Evolutionary conservation across 2,888 invertebrate species (phyloP).

Genomic region (Pharmacophagus antenor): DNA sequence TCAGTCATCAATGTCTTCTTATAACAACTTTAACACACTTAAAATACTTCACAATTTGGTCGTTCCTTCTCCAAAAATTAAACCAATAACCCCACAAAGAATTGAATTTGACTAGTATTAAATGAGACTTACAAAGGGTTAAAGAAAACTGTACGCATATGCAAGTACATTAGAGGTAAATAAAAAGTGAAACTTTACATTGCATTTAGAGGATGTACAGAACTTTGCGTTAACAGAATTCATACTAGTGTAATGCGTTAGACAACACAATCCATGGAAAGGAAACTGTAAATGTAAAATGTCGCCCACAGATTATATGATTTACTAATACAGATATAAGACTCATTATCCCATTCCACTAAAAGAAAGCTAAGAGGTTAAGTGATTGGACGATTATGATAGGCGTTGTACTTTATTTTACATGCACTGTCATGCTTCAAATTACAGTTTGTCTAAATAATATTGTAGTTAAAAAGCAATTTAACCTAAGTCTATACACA

Average conservation of each 20-base stretch:
- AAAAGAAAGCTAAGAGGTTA: slow-evolving; percentile 28
- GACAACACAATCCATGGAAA: slow-evolving; percentile 76
- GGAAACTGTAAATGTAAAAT: slow-evolving; percentile 50
- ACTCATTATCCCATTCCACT: slow-evolving; percentile 26
- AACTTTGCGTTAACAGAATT: slow-evolving; percentile 7
- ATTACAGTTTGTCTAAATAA: neutral
- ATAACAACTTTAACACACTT: too few relatives aligned
- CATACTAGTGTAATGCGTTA: slow-evolving; percentile 28
- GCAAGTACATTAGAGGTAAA: neutral
- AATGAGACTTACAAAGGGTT: neutral
- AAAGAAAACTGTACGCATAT: neutral
- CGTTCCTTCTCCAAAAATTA: too few relatives aligned
- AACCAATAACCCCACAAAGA: too few relatives aligned
- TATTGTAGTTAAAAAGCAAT: neutral
- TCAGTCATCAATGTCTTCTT: too few relatives aligned
- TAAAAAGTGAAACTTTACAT: neutral
- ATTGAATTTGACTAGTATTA: too few relatives aligned
- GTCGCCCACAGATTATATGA: slow-evolving; percentile 24
- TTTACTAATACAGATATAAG: slow-evolving; percentile 12
- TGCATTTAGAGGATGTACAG: slow-evolving; percentile 4
- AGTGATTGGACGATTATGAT: slow-evolving; percentile 6
- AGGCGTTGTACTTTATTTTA: slow-evolving; percentile 2
- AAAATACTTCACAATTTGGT: too few relatives aligned
- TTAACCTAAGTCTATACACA: neutral
- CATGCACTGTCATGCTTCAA: slow-evolving; percentile 15